These are phyloP conservation scores for Nasonia vitripennis DNA, from an alignment of 1,140 invertebrate species.

Conservation along the genomic window DNA sequence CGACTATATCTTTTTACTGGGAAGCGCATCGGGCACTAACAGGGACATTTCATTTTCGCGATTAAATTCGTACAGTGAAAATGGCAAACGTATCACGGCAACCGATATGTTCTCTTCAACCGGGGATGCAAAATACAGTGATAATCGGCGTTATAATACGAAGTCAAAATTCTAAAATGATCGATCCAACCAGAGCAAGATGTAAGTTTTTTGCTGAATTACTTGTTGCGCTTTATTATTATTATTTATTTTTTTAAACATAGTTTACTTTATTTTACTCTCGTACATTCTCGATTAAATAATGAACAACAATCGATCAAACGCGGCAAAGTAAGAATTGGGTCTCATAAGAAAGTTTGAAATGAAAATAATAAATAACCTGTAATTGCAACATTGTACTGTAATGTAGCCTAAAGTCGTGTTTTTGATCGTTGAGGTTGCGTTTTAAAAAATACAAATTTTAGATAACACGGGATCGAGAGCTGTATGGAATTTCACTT, in stretches of 20 bases:
- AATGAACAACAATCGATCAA: not conserved
- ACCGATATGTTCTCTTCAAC: slow-evolving; percentile 62
- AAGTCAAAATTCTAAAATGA: slow-evolving; percentile 66
- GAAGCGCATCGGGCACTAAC: too few species aligned
- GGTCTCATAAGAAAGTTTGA: too few species aligned
- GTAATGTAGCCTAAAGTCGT: too few species aligned
- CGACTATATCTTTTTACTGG: not conserved
- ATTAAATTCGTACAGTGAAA: slow-evolving; percentile 5
- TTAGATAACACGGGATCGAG: slow-evolving; percentile 68
- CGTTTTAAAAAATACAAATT: slow-evolving; percentile 40
- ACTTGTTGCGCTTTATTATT: too few species aligned
- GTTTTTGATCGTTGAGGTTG: too few species aligned
- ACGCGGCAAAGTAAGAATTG: too few species aligned
- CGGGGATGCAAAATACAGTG: slow-evolving; percentile 67
- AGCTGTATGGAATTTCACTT: slow-evolving; percentile 82
- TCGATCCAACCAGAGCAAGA: slow-evolving; percentile 60
- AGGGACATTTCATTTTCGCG: not conserved
- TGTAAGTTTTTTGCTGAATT: slow-evolving; percentile 58
- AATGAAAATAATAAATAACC: too few species aligned
- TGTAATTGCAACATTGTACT: too few species aligned
- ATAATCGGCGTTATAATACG: slow-evolving; percentile 69
- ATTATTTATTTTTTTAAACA: too few species aligned
- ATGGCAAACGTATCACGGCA: slow-evolving; percentile 67
- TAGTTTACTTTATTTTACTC: not conserved
- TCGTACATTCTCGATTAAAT: not conserved